phyloP scores from a whole-genome alignment of 2,888 invertebrate species.

The Apeira syringaria region DNA sequence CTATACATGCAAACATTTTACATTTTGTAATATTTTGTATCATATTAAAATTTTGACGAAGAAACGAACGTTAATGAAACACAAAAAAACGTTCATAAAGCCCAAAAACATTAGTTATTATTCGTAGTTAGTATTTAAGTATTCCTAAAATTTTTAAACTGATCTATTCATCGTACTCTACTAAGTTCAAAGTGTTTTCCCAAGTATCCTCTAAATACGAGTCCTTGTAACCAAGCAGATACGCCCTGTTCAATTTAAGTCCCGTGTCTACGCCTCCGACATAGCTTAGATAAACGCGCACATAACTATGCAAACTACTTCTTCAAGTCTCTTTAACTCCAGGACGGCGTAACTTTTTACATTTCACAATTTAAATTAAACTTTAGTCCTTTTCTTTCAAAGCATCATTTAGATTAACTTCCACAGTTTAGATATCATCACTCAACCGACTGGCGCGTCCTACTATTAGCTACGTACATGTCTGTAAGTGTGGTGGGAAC shows the following conservation, averaged over 20 bases:
- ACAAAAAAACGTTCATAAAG: too few relatives aligned
- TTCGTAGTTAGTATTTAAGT: too few relatives aligned
- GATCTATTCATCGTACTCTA: too few relatives aligned
- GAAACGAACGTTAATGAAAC: too few relatives aligned
- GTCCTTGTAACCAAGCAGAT: neutral
- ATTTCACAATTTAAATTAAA: constrained; percentile 40
- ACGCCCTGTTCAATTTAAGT: constrained; percentile 1
- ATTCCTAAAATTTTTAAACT: too few relatives aligned
- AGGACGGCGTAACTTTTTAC: constrained; percentile 39
- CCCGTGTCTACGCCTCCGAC: constrained; percentile 48
- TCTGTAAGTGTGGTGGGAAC: constrained; percentile 70
- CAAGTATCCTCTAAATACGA: neutral
- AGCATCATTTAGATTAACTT: constrained; percentile 37
- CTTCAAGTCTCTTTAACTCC: constrained; percentile 30
- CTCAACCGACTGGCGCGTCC: constrained; percentile 42
- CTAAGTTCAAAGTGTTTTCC: too few relatives aligned
- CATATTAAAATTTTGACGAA: too few relatives aligned
- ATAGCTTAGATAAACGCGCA: constrained; percentile 75
- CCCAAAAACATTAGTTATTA: too few relatives aligned
- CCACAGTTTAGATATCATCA: constrained; percentile 32
- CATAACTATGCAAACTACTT: constrained; percentile 78
- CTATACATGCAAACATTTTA: too few relatives aligned
- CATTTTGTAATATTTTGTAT: too few relatives aligned
- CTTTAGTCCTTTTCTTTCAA: constrained; percentile 41
- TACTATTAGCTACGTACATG: constrained; percentile 74